Evolutionary conservation across 2,888 invertebrate species (phyloP), one percentile per base, ranked within the genome.

Genomic region (Elaeidobius kamerunicus): DNA sequence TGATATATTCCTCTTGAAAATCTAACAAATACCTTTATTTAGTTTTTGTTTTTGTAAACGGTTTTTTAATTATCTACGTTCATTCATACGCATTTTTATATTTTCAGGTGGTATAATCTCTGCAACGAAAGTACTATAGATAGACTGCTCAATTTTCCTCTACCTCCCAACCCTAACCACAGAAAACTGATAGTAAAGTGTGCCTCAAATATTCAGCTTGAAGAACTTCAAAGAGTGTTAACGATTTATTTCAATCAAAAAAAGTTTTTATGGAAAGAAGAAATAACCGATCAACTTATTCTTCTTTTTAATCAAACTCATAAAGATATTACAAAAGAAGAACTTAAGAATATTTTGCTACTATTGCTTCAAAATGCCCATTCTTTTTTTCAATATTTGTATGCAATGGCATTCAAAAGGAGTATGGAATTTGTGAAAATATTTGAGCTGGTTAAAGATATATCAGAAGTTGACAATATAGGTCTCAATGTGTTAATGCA

Each of bases 321-420:
- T 15, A 48, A 56, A 45, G 19, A 49, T 20, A 32, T 41, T 11
- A 47, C 42, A 20, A 45, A 39, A 6, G 56, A 61, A 3, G 59
- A 62, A 7, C 45, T 52, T n/a, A 64, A 62, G 55, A 61, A 69
- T 11, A 54, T 71, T 11, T 54, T 63, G 34, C 55, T 71, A 17
- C 47, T 71, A 28, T 50, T 71, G 7, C 46, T 72, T 30, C 68
- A 71, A 62, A 67, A 69, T 61, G 66, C 69, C 1, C 50, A 60
- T 30, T 23, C 56, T 17, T 63, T 68, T 28, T 54, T 70, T 17
- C 47, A 18, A 4, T 58, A 57, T 42, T 55, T 71, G 3, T 69
- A 64, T 46, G 54, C 43, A 9, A 65, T 67, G 55, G 69, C 69
- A 59, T 44, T 71, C 15, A 69, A 67, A 45, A 68, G 62, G 50